Evolutionary conservation across 2,888 invertebrate species (phyloP), one percentile per base, ranked within the genome.

Genomic region (Mactromeris polynyma): DNA sequence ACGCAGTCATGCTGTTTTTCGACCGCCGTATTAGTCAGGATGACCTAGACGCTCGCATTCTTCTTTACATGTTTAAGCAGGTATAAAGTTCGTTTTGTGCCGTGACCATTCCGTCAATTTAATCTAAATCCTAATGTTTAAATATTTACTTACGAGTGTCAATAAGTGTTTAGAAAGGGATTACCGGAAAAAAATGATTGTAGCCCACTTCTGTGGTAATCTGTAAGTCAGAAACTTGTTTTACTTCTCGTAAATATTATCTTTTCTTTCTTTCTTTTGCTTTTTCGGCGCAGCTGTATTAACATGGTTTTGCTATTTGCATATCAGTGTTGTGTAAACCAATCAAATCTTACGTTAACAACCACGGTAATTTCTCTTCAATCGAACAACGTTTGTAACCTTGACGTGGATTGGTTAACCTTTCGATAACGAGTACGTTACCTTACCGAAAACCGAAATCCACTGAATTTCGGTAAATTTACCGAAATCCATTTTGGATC

Each of bases 121-220:
- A 46, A 46, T 46, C 46, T 46, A 17, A 17, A 46, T 46, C 17
- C 46, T 46, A 17, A 46, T 17, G n/a, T n/a, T 78, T n/a, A 78
- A 26, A 79, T 17, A 4, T 42, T 40, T 42, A 21, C 33, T 78
- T 38, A 11, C 51, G 14, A 7, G 3, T 26, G 26, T 46, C 26
- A 38, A 40, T 78, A 40, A 31, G 14, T 80, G 51, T 42, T 40
- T 31, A 14, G 33, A 54, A 33, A 81, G 54, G 81, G 54, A n/a
- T 58, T 54, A 81, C 19, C 14, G 21, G 46, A 26, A 26, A 26
- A 33, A 51, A 26, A 14, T 80, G 14, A 51, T 14, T 46, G 54
- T 81, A 78, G 46, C 84, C 21, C 78, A 78, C 51, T 84, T 78
- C 46, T 78, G 84, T 78, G 84, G 84, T 33, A 84, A 84, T 78